phyloP scores from a whole-genome alignment of 2,888 invertebrate genomes.

The Philonicus albiceps region DNA sequence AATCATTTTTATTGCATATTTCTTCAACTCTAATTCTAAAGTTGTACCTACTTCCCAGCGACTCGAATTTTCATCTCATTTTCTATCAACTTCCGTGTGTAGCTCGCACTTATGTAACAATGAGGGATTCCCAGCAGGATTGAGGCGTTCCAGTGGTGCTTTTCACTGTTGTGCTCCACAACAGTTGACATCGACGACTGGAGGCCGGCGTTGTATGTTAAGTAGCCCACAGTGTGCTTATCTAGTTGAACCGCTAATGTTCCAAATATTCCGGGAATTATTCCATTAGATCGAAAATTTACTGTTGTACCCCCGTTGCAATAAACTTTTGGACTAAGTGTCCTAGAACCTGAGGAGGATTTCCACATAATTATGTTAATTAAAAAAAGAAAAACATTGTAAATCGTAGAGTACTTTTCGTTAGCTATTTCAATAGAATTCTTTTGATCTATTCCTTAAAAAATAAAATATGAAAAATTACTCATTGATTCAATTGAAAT shows the following conservation, averaged over 20 bases:
- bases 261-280: slow-evolving; percentile 78
- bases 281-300: slow-evolving; percentile 79
- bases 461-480: too few relatives aligned
- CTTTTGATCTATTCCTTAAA: too few relatives aligned
- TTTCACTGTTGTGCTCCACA: slow-evolving; percentile 79
- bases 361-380: not conserved
- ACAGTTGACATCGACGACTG: slow-evolving; percentile 82
- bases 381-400: too few relatives aligned
- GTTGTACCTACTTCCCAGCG: slow-evolving; percentile 75
- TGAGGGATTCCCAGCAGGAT: slow-evolving; percentile 85
- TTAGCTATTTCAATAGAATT: not conserved
- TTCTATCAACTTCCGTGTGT: slow-evolving; percentile 81
- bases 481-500: too few relatives aligned
- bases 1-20: not conserved
- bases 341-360: slow-evolving; percentile 68
- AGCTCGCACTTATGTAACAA: slow-evolving; percentile 77
- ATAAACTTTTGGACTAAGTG: slow-evolving; percentile 76
- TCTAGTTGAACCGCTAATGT: slow-evolving; percentile 87
- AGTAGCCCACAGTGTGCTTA: slow-evolving; percentile 85
- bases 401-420: too few relatives aligned
- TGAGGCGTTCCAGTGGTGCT: slow-evolving; percentile 72
- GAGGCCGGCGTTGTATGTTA: slow-evolving; percentile 79
- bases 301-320: slow-evolving; percentile 78
- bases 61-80: slow-evolving; percentile 80
- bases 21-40: not conserved